phyloP scores from a whole-genome alignment of 2,113 vertebrate species.

The Peromyscus californicus region DNA sequence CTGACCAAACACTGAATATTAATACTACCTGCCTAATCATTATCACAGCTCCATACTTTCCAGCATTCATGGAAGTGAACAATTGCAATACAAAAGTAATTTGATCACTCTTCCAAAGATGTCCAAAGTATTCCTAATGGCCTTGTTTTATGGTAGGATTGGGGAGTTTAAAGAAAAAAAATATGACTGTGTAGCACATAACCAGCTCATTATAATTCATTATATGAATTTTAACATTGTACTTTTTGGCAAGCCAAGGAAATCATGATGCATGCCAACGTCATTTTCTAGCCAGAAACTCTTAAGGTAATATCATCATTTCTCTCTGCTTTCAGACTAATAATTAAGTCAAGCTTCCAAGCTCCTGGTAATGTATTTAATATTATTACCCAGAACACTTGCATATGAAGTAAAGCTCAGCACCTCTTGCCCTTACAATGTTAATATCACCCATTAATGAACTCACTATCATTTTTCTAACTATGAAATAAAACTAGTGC shows the following conservation, averaged over 20 bases:
- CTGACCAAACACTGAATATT: not conserved
- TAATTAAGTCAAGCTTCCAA: slow-evolving; percentile 74
- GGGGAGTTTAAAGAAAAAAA: slow-evolving; percentile 58
- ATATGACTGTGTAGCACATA: slow-evolving; percentile 40
- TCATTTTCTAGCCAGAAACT: slow-evolving; percentile 73
- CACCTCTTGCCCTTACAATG: slow-evolving; percentile 53
- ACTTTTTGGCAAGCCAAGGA: slow-evolving; percentile 69
- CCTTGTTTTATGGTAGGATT: slow-evolving; percentile 55
- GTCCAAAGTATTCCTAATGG: not conserved
- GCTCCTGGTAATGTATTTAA: slow-evolving; percentile 71
- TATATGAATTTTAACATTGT: slow-evolving; percentile 68
- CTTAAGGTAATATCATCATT: slow-evolving; percentile 70
- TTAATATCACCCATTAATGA: slow-evolving; percentile 66
- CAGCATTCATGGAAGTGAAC: not conserved
- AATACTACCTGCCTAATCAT: not conserved
- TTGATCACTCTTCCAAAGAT: slow-evolving; percentile 27
- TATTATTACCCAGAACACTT: slow-evolving; percentile 71
- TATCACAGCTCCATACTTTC: not conserved
- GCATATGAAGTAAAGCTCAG: slow-evolving; percentile 67
- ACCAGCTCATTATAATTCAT: slow-evolving; percentile 59
- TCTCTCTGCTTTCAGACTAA: slow-evolving; percentile 76
- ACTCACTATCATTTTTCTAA: slow-evolving; percentile 51
- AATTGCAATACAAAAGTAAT: not conserved
- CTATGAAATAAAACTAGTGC: slow-evolving; percentile 39
- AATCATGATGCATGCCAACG: slow-evolving; percentile 58